Base-by-base conservation (phyloP, 23 tunicate species). In the Halocynthia aurantium region DNA sequence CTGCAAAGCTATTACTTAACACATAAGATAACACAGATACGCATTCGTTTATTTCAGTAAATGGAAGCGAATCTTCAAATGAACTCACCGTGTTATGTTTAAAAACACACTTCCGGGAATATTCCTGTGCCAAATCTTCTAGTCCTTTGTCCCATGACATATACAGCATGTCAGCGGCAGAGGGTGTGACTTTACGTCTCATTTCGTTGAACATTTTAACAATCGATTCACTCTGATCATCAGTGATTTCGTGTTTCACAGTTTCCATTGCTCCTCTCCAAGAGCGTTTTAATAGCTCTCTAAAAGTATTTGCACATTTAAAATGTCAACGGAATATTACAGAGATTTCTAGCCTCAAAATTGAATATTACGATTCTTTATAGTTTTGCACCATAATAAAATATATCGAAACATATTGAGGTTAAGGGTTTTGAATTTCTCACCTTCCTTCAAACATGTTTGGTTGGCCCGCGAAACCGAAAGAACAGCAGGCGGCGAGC, bases 101-200 rank as follows among this genome's bases (percentile, higher is more conserved):
- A 70, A 78, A 85, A 15, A 85, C 78, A 73, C 89, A 85, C 51
- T 72, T 21, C 9, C 83, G 63, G 22, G 89, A 85, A 53, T 85
- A 85, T 21, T 52, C 75, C 54, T 69, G 50, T 15, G 89, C 88
- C n/a, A 70, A 40, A 12, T 61, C 49, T 13, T 44, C 82, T 50
- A 84, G 70, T 0, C 60, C 70, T 52, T 77, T 73, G 77, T 84
- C 82, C 88, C 88, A 84, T 22, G 6, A 50, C 77, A 84, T 69
- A 54, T 77, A 68, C 77, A 78, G 52, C 83, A 84, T 57, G 77
- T 84, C 77, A 70, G 55, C 70, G 60, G 83, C 76, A 54, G 64
- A 50, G 15, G 88, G 88, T 53, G 50, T 70, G 49, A 69, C 75
- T 17, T 6, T 65, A 9, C 55, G 6, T 52, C 88, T 50, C 21